Evolutionary conservation across 2,888 invertebrate genomes (phyloP).

Genomic region (Ecliptopera silaceata): DNA sequence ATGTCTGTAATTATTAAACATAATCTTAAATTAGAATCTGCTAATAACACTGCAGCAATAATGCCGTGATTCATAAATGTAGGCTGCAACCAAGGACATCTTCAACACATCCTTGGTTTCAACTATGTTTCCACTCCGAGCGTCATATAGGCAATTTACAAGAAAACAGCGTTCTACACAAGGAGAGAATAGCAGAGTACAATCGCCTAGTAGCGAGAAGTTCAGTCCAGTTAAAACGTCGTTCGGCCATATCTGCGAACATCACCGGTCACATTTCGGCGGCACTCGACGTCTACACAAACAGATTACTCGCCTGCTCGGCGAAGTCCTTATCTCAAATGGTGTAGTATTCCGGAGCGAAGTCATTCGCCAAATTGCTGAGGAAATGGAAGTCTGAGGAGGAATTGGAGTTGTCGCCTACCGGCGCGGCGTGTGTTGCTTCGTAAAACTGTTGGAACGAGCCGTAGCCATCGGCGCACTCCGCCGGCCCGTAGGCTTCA

Average conservation of each 20-base stretch:
- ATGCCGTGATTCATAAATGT: neutral
- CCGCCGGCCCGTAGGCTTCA: conserved; percentile 65
- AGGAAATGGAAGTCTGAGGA: conserved; percentile 97
- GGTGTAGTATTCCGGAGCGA: conserved; percentile 94
- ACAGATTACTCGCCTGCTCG: conserved; percentile 80
- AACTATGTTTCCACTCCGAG: neutral
- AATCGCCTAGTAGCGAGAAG: conserved; percentile 63
- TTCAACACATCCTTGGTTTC: neutral
- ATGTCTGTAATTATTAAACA: conserved; percentile 47
- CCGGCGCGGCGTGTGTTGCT: conserved; percentile 76
- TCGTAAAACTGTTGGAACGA: conserved; percentile 89
- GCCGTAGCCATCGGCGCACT: conserved; percentile 86
- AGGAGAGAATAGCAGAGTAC: conserved; percentile 53
- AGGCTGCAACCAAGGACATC: neutral
- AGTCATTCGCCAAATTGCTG: conserved; percentile 95
- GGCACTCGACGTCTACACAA: conserved; percentile 61
- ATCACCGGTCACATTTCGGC: conserved; percentile 20
- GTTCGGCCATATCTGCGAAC: conserved; percentile 38
- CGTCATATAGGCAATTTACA: neutral
- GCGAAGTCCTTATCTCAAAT: conserved; percentile 83
- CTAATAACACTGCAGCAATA: conserved; percentile 23
- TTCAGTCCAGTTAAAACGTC: conserved; percentile 51
- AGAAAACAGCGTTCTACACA: conserved; percentile 33
- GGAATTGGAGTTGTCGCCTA: conserved; percentile 93
- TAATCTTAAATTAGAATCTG: conserved; percentile 44